Conservation (phyloP, 1,140 invertebrate genomes). For the Drosophila micromelanica region DNA sequence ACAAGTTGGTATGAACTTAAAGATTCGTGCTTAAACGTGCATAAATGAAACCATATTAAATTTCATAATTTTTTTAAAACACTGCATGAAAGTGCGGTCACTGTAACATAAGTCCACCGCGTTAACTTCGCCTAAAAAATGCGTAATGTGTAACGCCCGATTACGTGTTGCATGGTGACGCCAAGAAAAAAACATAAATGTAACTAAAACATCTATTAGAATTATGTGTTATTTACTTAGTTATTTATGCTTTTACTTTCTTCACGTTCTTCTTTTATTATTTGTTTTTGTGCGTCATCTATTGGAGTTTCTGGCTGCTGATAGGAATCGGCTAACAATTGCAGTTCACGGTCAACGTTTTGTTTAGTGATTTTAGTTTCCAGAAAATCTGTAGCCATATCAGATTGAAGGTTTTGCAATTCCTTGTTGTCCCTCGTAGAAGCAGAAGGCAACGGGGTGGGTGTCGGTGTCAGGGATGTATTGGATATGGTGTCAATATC, state of each 20-base stretch:
- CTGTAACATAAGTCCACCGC: slow-evolving; percentile 6
- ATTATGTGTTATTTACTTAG: slow-evolving; percentile 19
- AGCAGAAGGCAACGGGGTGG: slow-evolving; percentile 58
- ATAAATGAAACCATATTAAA: not conserved
- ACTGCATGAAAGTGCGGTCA: slow-evolving; percentile 10
- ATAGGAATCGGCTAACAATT: slow-evolving; percentile 12
- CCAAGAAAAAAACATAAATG: slow-evolving; percentile 1
- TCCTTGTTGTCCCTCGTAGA: slow-evolving; percentile 18
- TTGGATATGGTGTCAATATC: slow-evolving; percentile 73
- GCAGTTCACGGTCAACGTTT: slow-evolving; percentile 18
- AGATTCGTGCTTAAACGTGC: slow-evolving; percentile 43
- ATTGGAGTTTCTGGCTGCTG: slow-evolving; percentile 16
- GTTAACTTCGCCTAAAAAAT: slow-evolving; percentile 3
- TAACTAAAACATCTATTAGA: not conserved
- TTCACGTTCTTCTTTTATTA: slow-evolving; percentile 10
- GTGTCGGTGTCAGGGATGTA: slow-evolving; percentile 72
- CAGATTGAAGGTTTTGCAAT: slow-evolving; percentile 5
- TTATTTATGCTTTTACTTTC: slow-evolving; percentile 15
- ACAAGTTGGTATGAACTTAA: slow-evolving; percentile 47
- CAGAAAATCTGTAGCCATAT: slow-evolving; percentile 25
- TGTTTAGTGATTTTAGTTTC: slow-evolving; percentile 33
- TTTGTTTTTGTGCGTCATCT: slow-evolving; percentile 13
- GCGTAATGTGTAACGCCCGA: not conserved
- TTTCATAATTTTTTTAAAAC: not conserved
- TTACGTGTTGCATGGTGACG: slow-evolving; percentile 4